These are phyloP conservation scores for Graphium colonna DNA, from an alignment of 2,888 invertebrate genomes.

Conservation along the genomic window DNA sequence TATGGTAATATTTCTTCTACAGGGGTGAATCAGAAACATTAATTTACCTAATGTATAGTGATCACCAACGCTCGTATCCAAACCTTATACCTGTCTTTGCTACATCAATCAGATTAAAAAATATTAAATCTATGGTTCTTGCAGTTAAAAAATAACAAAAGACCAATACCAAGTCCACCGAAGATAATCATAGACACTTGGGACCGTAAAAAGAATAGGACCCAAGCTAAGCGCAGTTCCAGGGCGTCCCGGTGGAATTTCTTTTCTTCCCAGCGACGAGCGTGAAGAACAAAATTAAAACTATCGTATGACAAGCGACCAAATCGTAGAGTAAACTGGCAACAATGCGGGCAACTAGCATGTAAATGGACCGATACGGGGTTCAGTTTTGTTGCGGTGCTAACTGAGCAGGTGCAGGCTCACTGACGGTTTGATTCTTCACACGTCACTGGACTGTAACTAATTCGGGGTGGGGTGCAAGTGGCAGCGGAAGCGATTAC, in stretches of 20 bases:
- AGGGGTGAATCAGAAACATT: too few relatives aligned
- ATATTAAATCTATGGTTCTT: too few relatives aligned
- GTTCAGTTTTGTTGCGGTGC: constrained; percentile 7
- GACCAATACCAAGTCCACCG: constrained; percentile 2
- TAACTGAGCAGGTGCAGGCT: constrained; percentile 59
- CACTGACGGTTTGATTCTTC: constrained; percentile 44
- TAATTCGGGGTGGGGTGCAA: constrained; percentile 39
- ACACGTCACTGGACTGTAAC: constrained; percentile 45
- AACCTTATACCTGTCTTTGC: not conserved
- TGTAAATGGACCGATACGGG: constrained; percentile 35
- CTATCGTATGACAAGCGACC: constrained; percentile 47
- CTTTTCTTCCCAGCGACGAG: constrained; percentile 8
- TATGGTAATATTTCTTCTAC: not conserved
- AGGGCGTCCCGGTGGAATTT: not conserved
- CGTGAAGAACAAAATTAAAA: constrained; percentile 26
- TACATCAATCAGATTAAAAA: not conserved
- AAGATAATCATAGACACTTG: not conserved
- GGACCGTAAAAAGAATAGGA: constrained; percentile 1
- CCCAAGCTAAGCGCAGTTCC: not conserved
- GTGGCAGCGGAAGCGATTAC: constrained; percentile 36
- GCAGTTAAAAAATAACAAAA: too few relatives aligned
- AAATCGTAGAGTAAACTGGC: constrained; percentile 44
- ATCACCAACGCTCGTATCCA: too few relatives aligned
- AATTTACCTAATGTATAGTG: too few relatives aligned
- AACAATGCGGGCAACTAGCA: constrained; percentile 38